Base-by-base conservation (phyloP, 2,797 vertebrate species). In the Basileuterus tristriatus region DNA sequence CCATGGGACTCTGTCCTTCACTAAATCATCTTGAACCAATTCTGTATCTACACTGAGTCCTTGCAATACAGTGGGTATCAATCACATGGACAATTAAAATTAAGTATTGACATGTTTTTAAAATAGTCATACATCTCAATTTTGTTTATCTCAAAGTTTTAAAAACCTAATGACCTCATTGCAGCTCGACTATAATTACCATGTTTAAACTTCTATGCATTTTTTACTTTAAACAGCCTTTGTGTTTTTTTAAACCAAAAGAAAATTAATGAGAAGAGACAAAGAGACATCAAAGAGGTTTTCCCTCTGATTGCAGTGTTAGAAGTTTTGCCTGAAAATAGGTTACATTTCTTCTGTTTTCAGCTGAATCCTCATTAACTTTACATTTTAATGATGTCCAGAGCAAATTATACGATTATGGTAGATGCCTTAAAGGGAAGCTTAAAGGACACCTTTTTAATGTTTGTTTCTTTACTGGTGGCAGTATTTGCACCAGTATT, bases 371-470 rank as follows among this genome's bases (percentile, higher is more conserved):
- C 99, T 99, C 98, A 99, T 99, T 99, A 99, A 98, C 98, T 98
- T 98, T 98, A 98, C 98, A 98, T 99, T 99, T 99, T 99, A 99
- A 99, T 99, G 98, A 99, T 98, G 98, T 98, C 98, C 98, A 97
- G 97, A 98, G 98, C 98, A 98, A 99, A 99, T 98, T 96, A 97
- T 97, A 98, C 98, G 98, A 98, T 98, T 98, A 97, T 98, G 98
- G 98, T 98, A 97, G 97, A 98, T 98, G 94, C 98, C 98, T 98
- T 97, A 98, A 98, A 98, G 98, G 98, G 97, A 98, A 97, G 97
- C 98, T 98, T 98, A 98, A 98, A 99, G 98, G 98, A 98, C 98
- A 96, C 96, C 94, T 96, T 74, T 96, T 96, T 93, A 96, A 96
- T 97, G 89, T 97, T 97, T 97, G 92, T 97, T 96, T 97, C 95